Percentiles rank a stretch among this genome's conserved stretches.
phyloP scores from a whole-genome alignment of 2,113 vertebrate species.

The Myiopsitta monachus region DNA sequence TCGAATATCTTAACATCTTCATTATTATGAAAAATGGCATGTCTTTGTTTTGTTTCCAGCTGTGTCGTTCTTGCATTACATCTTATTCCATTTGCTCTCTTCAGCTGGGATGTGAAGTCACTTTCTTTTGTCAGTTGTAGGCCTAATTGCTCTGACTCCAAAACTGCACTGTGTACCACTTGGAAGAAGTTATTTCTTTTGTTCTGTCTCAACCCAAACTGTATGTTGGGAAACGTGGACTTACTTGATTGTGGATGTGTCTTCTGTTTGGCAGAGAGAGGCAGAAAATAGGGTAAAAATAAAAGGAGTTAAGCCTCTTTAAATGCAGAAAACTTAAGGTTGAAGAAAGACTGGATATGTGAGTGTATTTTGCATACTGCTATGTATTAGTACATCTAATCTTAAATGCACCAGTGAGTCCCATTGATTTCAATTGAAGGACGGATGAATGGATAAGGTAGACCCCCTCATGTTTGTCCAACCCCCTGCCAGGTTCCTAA shows the following conservation, averaged over 20 bases:
- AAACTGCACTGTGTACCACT: conserved; percentile 8
- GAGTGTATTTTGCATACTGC: not conserved
- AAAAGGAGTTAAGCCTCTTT: not conserved
- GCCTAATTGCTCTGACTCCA: conserved; percentile 6
- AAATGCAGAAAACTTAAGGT: not conserved
- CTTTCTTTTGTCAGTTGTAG: conserved; percentile 42
- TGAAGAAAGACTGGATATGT: not conserved
- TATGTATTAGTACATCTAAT: not conserved
- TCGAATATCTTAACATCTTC: conserved; percentile 53
- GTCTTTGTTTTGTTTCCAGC: conserved; percentile 60
- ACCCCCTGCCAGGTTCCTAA: not conserved
- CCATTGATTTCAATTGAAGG: not conserved
- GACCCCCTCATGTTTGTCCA: not conserved
- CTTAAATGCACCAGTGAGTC: not conserved
- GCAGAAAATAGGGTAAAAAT: not conserved
- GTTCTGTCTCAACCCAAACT: not conserved
- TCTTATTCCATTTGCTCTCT: conserved; percentile 42
- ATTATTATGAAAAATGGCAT: conserved; percentile 50
- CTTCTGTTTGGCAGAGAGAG: not conserved
- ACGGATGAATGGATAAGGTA: not conserved
- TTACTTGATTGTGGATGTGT: not conserved
- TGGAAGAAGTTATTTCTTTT: conserved; percentile 40
- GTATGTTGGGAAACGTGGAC: not conserved
- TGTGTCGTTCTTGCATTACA: conserved; percentile 46
- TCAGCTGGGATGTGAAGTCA: conserved; percentile 38